Conservation (phyloP, 2,113 vertebrate species). For the Cynocephalus volans region DNA sequence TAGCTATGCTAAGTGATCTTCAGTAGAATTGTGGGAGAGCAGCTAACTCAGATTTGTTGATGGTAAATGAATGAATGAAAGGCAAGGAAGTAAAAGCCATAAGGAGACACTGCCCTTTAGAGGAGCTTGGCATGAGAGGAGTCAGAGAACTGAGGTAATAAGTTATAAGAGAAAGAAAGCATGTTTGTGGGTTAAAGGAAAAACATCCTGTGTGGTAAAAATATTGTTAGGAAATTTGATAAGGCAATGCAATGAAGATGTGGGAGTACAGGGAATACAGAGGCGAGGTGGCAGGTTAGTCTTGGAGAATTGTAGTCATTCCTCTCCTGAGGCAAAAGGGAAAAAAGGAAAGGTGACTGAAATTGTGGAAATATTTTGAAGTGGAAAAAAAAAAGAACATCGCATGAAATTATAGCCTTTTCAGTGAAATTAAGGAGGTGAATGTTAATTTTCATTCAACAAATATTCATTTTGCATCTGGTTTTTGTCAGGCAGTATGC, state of each 20-base stretch:
- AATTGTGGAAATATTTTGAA: not conserved
- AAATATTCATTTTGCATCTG: not conserved
- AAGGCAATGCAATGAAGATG: not conserved
- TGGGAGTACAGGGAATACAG: not conserved
- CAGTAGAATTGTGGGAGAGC: not conserved
- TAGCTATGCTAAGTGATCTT: not conserved
- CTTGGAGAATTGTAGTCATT: not conserved
- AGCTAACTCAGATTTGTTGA: not conserved
- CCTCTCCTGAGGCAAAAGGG: not conserved
- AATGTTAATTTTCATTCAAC: not conserved
- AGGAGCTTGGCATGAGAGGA: not conserved
- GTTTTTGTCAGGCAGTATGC: not conserved
- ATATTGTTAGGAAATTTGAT: not conserved
- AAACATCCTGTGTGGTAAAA: not conserved
- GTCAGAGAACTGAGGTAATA: not conserved
- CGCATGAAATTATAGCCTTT: not conserved
- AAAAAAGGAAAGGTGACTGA: not conserved
- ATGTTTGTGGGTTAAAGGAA: not conserved
- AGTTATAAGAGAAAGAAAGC: not conserved
- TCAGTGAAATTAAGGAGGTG: not conserved
- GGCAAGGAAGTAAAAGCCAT: not conserved
- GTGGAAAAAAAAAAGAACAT: not conserved
- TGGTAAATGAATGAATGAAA: not conserved
- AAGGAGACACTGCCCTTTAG: not conserved
- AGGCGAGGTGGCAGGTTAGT: not conserved